Evolutionary conservation across 2,888 invertebrate species (phyloP).

Genomic region (Chymomyza caudatula): DNA sequence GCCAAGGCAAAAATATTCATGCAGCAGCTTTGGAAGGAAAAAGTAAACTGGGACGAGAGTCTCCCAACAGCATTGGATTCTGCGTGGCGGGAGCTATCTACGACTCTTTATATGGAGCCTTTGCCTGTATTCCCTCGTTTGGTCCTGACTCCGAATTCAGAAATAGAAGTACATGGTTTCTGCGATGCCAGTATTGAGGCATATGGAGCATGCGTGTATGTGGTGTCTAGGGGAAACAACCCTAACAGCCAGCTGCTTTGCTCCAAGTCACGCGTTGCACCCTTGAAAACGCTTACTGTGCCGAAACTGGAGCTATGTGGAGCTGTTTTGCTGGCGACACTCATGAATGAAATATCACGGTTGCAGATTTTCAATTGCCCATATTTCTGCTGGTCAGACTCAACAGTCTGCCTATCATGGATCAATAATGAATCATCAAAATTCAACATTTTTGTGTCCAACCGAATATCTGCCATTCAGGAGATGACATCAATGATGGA

Average conservation of each 20-base stretch:
- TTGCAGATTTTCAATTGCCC: too few relatives aligned
- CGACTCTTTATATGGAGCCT: too few relatives aligned
- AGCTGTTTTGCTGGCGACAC: background rate
- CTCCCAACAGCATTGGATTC: background rate
- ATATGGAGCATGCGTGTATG: too few relatives aligned
- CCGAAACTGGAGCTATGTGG: background rate
- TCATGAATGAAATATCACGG: background rate
- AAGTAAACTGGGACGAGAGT: background rate
- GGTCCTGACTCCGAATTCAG: background rate
- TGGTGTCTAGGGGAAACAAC: too few relatives aligned
- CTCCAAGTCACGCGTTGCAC: too few relatives aligned
- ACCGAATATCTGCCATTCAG: background rate
- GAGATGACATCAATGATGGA: too few relatives aligned
- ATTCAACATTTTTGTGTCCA: background rate
- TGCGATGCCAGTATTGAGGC: background rate
- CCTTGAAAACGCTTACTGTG: conserved; percentile 3
- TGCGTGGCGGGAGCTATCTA: too few relatives aligned
- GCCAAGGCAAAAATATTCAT: background rate
- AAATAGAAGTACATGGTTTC: background rate
- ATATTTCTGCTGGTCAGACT: too few relatives aligned
- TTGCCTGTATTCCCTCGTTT: too few relatives aligned
- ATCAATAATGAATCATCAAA: background rate
- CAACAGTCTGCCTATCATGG: too few relatives aligned
- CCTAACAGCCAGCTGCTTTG: too few relatives aligned
- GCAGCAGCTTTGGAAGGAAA: background rate